Evolutionary conservation across 2,888 invertebrate genomes (phyloP), one percentile per base, ranked within the genome.

Genomic region (Troglohyphantes excavatus): DNA sequence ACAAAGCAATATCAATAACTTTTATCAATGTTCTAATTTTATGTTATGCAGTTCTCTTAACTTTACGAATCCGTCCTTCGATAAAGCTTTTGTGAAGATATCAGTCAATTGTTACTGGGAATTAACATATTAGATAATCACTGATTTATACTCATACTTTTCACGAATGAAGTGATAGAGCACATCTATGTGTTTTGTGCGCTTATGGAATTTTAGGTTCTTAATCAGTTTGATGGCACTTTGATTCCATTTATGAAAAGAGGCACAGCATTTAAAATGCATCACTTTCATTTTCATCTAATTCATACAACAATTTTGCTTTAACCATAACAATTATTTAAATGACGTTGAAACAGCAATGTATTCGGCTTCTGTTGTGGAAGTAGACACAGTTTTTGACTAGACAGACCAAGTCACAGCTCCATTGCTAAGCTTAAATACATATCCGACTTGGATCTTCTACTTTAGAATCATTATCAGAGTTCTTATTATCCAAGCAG

Each of bases 321-420:
- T 90, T n/a, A 93, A 53, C 93, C 93, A 92, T 0, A 92, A 27
- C 0, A 90, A 83, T 90, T 92, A 92, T 83, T 92, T 92, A 0
- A 91, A 90, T 3, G 92, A 91, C 21, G 90, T 87, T 26, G 90
- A 90, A 6, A 92, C 92, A 0, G 92, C 92, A n/a, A 92, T 26
- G 26, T 19, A 72, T n/a, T 43, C 46, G 13, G n/a, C 53, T 46
- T 72, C 53, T 3, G 53, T 72, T 90, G 92, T 92, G 0, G 92
- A 91, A 0, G 91, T 59, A 2, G 92, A 86, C 9, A 92, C 91
- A 17, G 73, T 61, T 13, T 63, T 83, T 91, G 92, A 67, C 86
- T 79, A 70, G 90, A 5, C 84, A 26, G 33, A n/a, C 84, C 85
- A 65, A 0, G 46, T 19, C 13, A 85, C 33, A 27, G 65, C 23